Percentiles rank a stretch among this genome's conserved stretches.
These are phyloP conservation scores for Schizopygopsis malacanthus DNA, from an alignment of 2,797 vertebrate species.

Conservation along the genomic window DNA sequence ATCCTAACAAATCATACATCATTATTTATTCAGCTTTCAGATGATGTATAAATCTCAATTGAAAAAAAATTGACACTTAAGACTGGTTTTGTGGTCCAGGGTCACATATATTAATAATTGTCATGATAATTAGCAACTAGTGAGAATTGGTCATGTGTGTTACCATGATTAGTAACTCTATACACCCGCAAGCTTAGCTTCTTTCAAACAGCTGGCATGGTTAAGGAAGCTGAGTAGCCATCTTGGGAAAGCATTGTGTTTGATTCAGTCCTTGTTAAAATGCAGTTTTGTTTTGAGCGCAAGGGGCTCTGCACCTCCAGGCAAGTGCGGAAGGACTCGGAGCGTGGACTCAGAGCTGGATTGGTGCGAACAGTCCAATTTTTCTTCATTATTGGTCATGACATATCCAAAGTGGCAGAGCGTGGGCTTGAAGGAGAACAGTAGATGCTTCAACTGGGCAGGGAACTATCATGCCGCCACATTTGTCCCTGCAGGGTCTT, in stretches of 20 bases:
- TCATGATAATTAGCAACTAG: too few relatives aligned
- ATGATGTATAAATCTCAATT: too few relatives aligned
- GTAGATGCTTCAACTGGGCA: constrained; percentile 71
- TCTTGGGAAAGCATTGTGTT: constrained; percentile 70
- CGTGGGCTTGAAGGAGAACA: constrained; percentile 65
- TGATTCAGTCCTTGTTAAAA: constrained; percentile 77
- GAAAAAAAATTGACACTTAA: too few relatives aligned
- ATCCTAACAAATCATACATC: too few relatives aligned
- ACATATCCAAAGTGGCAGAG: constrained; percentile 86
- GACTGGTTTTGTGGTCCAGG: too few relatives aligned
- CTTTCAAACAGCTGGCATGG: constrained; percentile 21
- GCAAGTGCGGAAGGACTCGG: constrained; percentile 69
- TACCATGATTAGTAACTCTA: background rate
- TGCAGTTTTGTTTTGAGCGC: constrained; percentile 71
- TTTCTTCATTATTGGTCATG: constrained; percentile 91
- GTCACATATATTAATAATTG: too few relatives aligned
- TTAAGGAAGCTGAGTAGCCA: constrained; percentile 67
- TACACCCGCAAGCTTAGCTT: background rate
- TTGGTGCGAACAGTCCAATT: constrained; percentile 80
- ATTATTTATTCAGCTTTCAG: too few relatives aligned
- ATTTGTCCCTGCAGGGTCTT: constrained; percentile 31
- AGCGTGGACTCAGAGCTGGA: constrained; percentile 68
- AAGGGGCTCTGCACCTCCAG: constrained; percentile 74
- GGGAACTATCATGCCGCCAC: constrained; percentile 22
- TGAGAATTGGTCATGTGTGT: too few relatives aligned